Evolutionary conservation across 1,140 invertebrate species (phyloP).

Genomic region (Homalodisca vitripennis): DNA sequence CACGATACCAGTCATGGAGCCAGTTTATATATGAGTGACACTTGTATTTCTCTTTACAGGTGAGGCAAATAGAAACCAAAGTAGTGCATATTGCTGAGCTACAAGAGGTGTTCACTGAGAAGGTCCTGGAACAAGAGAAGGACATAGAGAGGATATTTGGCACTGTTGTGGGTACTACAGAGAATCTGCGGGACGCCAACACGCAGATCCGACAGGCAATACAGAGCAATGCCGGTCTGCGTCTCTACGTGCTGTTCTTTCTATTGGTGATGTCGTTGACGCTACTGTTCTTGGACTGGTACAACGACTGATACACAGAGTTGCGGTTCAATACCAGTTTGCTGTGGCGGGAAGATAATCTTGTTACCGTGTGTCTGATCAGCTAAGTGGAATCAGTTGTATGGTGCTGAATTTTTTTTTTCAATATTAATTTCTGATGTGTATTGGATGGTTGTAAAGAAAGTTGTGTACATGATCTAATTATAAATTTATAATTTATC

Average conservation of each 20-base stretch:
- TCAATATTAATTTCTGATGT: no score
- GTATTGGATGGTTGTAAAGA: no score
- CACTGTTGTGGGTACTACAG: conserved; percentile 85
- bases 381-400: no score
- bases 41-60: conserved; percentile 66
- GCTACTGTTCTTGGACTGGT: conserved; percentile 96
- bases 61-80: conserved; percentile 87
- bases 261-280: conserved; percentile 94
- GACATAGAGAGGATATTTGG: conserved; percentile 88
- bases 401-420: no score
- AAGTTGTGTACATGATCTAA: no score
- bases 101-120: conserved; percentile 97
- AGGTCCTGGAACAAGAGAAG: conserved; percentile 93
- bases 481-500: no score
- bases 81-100: conserved; percentile 93
- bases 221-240: conserved; percentile 90
- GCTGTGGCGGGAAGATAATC: no score
- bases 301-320: conserved; percentile 75
- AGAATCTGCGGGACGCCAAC: conserved; percentile 95
- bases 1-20: no score
- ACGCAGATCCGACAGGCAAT: conserved; percentile 96
- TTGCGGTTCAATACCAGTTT: no score
- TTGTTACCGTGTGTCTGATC: no score
- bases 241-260: conserved; percentile 95
- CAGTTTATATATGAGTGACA: no score